Evolutionary conservation across 2,888 invertebrate genomes (phyloP).

Genomic region (Pherbina coryleti): DNA sequence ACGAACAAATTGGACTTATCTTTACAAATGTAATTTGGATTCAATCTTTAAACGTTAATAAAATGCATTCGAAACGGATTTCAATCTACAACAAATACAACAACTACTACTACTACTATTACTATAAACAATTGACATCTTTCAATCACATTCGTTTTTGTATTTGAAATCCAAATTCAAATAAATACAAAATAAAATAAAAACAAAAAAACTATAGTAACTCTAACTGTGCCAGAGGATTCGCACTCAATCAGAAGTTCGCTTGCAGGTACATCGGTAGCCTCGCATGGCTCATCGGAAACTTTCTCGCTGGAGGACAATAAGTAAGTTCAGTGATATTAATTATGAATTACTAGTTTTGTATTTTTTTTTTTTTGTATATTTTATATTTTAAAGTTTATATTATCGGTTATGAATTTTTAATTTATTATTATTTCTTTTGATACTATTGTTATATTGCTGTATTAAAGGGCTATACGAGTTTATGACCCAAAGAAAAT

Average conservation of each 20-base stretch:
- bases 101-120: conserved; percentile 4
- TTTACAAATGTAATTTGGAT: conserved; percentile 21
- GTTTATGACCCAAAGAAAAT: too few species aligned
- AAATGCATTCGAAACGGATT: conserved; percentile 34
- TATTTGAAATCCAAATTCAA: conserved; percentile 46
- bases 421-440: too few species aligned
- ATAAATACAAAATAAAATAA: conserved; percentile 40
- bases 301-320: conserved; percentile 69
- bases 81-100: conserved; percentile 31
- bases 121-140: conserved; percentile 31
- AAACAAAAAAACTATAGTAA: conserved; percentile 59
- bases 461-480: too few species aligned
- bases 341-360: neutral
- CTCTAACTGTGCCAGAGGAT: conserved; percentile 69
- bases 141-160: conserved; percentile 27
- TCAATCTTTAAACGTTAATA: neutral
- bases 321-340: conserved; percentile 58
- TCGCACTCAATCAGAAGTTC: conserved; percentile 69
- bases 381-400: neutral
- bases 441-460: too few species aligned
- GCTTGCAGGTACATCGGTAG: conserved; percentile 70
- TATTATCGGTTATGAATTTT: neutral
- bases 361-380: neutral
- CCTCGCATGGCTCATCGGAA: conserved; percentile 68
- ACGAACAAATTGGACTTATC: neutral